Percentiles rank a stretch among this genome's conserved stretches.
Evolutionary conservation across 1,140 invertebrate species (phyloP).

Genomic region (Potamilus streckersoni): DNA sequence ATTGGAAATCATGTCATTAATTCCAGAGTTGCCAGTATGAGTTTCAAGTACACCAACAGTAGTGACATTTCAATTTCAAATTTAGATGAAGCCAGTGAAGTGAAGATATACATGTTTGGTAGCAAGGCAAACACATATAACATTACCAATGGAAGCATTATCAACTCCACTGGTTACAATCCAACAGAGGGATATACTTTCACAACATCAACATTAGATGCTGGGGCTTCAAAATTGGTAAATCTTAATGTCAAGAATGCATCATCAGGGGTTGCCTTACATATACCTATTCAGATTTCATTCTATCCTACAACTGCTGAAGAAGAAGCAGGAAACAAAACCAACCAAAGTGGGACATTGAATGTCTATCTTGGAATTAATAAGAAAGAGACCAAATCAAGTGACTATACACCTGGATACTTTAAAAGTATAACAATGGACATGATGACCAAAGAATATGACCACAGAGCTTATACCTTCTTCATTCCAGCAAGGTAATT

Average conservation of each 20-base stretch:
- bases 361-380: slow-evolving; percentile 4
- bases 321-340: not conserved
- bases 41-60: slow-evolving; percentile 45
- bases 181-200: slow-evolving; percentile 26
- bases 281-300: slow-evolving; percentile 12
- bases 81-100: slow-evolving; percentile 17
- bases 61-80: slow-evolving; percentile 32
- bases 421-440: not conserved
- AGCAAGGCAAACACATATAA: slow-evolving; percentile 18
- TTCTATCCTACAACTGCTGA: slow-evolving; percentile 4
- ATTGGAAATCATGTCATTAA: slow-evolving; percentile 10
- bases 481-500: slow-evolving; percentile 44
- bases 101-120: slow-evolving; percentile 42
- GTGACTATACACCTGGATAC: not conserved
- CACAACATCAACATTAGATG: slow-evolving; percentile 26
- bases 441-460: slow-evolving; percentile 21
- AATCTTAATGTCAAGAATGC: slow-evolving; percentile 4
- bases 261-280: slow-evolving; percentile 6
- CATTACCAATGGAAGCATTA: slow-evolving; percentile 25
- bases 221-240: not conserved
- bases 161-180: slow-evolving; percentile 39
- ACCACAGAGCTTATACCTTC: slow-evolving; percentile 54
- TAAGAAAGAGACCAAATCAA: not conserved
- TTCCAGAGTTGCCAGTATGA: slow-evolving; percentile 39
- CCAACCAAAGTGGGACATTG: slow-evolving; percentile 1